Base-by-base conservation (phyloP, 2,113 vertebrate species). In the Lamprologus speciosus region DNA sequence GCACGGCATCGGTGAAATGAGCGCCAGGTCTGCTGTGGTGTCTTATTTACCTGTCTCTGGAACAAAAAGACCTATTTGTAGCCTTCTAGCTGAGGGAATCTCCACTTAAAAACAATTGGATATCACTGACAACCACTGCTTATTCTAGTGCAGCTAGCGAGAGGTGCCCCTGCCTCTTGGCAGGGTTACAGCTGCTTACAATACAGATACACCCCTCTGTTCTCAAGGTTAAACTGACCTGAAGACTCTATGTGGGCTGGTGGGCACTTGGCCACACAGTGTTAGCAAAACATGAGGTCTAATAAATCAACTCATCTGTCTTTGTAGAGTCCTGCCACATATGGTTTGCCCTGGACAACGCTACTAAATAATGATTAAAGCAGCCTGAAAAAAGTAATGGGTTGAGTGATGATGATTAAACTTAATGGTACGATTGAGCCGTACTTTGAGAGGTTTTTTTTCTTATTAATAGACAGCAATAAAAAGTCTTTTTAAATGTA, bases 141-240 rank as follows among this genome's bases (percentile, higher is more conserved):
- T 85, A 87, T 87, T 87, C 86, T 37, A 82, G 58, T 63, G 85
- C 84, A 73, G 88, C 58, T 53, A 54, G 83, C 28, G 33, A 81
- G 90, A 91, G 88, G 85, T 88, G 89, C 82, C 54, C 89, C 55
- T 75, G 87, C 91, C 90, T 89, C 85, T 87, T 92, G 92, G 92
- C 92, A 81, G 86, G 90, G 92, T 91, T 95, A 92, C 87, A 92
- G 88, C 93, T 68, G 86, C 90, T 85, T 83, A 87, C 84, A 83
- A 82, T 81, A 89, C 85, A 68, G 60, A 65, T 91, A 40, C 63
- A 89, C 85, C 91, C 92, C 85, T 84, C 88, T 80, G 84, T 37
- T 87, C 92, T 96, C 93, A 96, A 96, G 96, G 96, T 97, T 96
- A 97, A 96, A 96, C 75, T 87, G 94, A 93, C 94, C 94, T 91